These are phyloP conservation scores for Drosophila sechellia DNA, from an alignment of 1,140 invertebrate species.

Conservation along the genomic window DNA sequence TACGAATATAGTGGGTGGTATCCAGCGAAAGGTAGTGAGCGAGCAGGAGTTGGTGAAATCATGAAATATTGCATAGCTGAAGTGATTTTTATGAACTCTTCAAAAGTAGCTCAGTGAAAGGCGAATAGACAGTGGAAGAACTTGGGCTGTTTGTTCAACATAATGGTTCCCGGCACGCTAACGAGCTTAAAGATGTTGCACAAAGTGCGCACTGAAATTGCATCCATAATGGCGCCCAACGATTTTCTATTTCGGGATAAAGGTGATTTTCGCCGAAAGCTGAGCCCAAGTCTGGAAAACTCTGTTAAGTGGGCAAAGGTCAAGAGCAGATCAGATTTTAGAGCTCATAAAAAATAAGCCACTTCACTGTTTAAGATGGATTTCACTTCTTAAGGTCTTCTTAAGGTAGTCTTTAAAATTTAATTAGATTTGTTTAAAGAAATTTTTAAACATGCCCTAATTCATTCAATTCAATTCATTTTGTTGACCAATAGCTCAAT, in stretches of 20 bases:
- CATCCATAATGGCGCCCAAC: slow-evolving; percentile 8
- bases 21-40: neutral
- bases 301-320: neutral
- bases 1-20: slow-evolving; percentile 1
- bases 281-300: slow-evolving; percentile 2
- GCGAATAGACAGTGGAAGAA: neutral
- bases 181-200: slow-evolving; percentile 67
- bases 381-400: neutral
- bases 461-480: neutral
- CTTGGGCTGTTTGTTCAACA: slow-evolving; percentile 21
- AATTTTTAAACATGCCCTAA: no score
- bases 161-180: slow-evolving; percentile 39
- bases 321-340: slow-evolving; percentile 7
- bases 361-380: neutral
- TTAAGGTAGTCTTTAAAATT: neutral
- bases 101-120: slow-evolving; percentile 53
- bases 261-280: slow-evolving; percentile 4
- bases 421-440: neutral
- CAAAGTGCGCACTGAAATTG: slow-evolving; percentile 55
- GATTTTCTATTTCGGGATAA: neutral
- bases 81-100: slow-evolving; percentile 79
- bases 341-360: neutral
- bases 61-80: slow-evolving; percentile 79
- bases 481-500: neutral
- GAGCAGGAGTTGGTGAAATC: slow-evolving; percentile 59